Evolutionary conservation across 2,888 invertebrate genomes (phyloP), one percentile per base, ranked within the genome.

Genomic region (Muscina levida): DNA sequence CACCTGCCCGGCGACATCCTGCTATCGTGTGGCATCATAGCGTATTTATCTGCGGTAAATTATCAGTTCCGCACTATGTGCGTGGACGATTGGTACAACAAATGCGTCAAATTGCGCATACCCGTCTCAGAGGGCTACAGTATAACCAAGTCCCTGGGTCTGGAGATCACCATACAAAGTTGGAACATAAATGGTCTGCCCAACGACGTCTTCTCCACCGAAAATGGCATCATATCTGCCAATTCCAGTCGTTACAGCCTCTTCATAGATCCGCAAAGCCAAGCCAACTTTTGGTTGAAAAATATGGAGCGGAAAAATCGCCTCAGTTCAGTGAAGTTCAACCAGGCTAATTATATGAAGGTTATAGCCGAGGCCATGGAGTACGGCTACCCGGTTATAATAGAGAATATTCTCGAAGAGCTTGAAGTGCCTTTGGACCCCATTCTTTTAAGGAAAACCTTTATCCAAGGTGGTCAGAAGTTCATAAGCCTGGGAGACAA

Each of bases 261-360:
- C 42, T 95, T 97, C 89, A 96, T 98, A 83, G 97, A 98, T 91
- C 97, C 97, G 0, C 97, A 97, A 91, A 95, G 95, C 10, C 97
- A 97, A 88, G 97, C 97, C 37, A 97, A 97, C 87, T 96, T 96
- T 88, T 97, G 97, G 97, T 94, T 97, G 42, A 94, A 96, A 84
- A 95, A 95, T 85, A 95, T 96, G 95, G 97, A 97, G 88, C 88
- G 91, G 82, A 84, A 87, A 53, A 90, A 91, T 85, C 88, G 88
- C 0, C 75, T 91, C 0, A 87, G 85, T 26, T 86, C 87, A 1
- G 88, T 90, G 1, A 90, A 91, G 79, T 90, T 90, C 70, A 90
- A 89, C 70, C 91, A 91, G 82, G 71, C 86, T 17, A 87, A 90
- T 78, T 91, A 90, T 72, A 90, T 91, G 89, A 90, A 87, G 78